Conservation (phyloP, 1,140 invertebrate genomes). For the Colletes gigas region DNA sequence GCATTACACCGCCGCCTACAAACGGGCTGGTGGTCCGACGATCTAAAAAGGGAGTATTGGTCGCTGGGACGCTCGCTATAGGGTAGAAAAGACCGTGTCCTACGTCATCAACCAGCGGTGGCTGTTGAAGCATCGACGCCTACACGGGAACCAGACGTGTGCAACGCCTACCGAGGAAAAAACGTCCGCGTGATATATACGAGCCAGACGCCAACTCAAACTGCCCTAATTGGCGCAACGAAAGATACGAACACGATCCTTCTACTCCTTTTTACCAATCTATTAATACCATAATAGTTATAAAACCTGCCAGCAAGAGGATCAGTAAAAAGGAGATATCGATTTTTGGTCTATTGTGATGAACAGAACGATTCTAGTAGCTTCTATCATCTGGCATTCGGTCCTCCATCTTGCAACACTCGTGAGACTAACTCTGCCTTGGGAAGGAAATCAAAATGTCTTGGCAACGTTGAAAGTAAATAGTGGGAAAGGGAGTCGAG, state of each 20-base stretch:
- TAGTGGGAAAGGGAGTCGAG: too few relatives aligned
- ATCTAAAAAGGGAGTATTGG: conserved; percentile 47
- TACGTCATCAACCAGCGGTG: conserved; percentile 63
- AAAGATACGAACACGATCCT: not conserved
- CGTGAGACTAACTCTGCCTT: too few relatives aligned
- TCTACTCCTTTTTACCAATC: too few relatives aligned
- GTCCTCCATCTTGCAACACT: too few relatives aligned
- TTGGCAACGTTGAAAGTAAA: too few relatives aligned
- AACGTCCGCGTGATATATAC: not conserved
- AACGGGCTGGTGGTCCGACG: conserved; percentile 32
- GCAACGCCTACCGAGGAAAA: not conserved
- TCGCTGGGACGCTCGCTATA: conserved; percentile 40
- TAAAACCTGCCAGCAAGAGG: too few relatives aligned
- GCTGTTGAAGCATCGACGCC: conserved; percentile 45
- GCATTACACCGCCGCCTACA: not conserved
- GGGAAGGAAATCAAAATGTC: too few relatives aligned
- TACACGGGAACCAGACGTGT: conserved; percentile 25
- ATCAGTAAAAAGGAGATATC: too few relatives aligned
- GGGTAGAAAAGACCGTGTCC: conserved; percentile 20
- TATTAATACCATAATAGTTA: too few relatives aligned
- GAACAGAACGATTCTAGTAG: too few relatives aligned
- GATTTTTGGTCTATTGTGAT: too few relatives aligned
- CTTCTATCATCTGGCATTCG: too few relatives aligned
- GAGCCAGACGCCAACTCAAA: not conserved
- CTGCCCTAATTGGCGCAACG: not conserved